Conservation (phyloP, 2,797 vertebrate genomes). For the Odontamblyopus rebecca region DNA sequence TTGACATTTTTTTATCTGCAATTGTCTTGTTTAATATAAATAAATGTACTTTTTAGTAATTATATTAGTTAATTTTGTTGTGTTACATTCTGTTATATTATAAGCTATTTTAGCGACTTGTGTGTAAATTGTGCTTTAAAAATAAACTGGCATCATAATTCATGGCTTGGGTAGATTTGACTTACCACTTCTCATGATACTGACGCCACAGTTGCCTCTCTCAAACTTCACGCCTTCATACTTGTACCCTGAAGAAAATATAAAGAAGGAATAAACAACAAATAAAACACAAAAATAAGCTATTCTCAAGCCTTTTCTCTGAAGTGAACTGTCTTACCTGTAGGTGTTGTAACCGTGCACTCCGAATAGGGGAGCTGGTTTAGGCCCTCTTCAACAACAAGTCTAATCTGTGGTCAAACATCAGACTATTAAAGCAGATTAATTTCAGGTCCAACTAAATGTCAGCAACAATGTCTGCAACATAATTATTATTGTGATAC, state of each 20-base stretch:
- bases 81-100: not conserved
- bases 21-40: not conserved
- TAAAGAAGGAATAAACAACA: conserved; percentile 8
- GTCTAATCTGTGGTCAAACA: conserved; percentile 82
- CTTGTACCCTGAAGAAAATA: conserved; percentile 84
- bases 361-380: conserved; percentile 94
- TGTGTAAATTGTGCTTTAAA: not conserved
- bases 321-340: conserved; percentile 74
- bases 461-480: not conserved
- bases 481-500: not conserved
- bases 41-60: no score
- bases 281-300: not conserved
- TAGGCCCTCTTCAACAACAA: conserved; percentile 94
- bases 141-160: not conserved
- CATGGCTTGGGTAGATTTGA: conserved; percentile 26
- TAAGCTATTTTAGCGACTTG: not conserved
- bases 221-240: conserved; percentile 94
- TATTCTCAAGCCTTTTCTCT: not conserved
- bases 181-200: conserved; percentile 96
- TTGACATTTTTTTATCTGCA: not conserved
- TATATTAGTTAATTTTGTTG: not conserved
- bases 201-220: conserved; percentile 94
- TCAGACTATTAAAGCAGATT: not conserved
- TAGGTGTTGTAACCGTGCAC: conserved; percentile 93
- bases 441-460: not conserved